Conservation (phyloP, 1,140 invertebrate genomes). For the Drosophila oshimai region DNA sequence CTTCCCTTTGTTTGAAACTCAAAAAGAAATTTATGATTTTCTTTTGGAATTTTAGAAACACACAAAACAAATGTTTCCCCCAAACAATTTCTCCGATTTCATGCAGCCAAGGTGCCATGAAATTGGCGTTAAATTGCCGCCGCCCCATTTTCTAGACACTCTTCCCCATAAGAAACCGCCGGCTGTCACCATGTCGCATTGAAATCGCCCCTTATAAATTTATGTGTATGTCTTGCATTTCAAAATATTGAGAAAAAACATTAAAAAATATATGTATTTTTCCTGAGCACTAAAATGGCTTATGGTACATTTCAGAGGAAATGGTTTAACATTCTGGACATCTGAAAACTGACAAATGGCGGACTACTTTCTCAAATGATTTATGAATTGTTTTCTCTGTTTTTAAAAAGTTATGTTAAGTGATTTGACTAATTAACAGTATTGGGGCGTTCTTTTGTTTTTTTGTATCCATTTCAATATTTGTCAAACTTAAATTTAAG, state of each 20-base stretch:
- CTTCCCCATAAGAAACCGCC: conserved; percentile 7
- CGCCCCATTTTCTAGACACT: conserved; percentile 1
- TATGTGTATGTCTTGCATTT: conserved; percentile 61
- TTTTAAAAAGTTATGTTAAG: not conserved
- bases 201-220: conserved; percentile 50
- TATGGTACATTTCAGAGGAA: conserved; percentile 4
- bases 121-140: conserved; percentile 42
- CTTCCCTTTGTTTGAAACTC: conserved; percentile 32
- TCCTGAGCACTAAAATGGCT: conserved; percentile 6
- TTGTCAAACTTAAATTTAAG: not conserved
- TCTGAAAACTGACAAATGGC: conserved; percentile 17
- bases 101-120: conserved; percentile 30
- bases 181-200: conserved; percentile 29
- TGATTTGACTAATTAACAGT: conserved; percentile 17
- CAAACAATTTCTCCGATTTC: conserved; percentile 29
- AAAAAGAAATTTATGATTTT: conserved; percentile 30
- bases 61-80: conserved; percentile 19
- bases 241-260: conserved; percentile 19
- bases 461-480: not conserved
- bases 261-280: conserved; percentile 21
- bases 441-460: not conserved
- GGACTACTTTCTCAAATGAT: conserved; percentile 20
- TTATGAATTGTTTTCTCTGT: conserved; percentile 12
- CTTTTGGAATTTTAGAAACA: conserved; percentile 30
- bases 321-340: not conserved